Conservation (phyloP, 2,113 vertebrate species). For the Perognathus longimembris region DNA sequence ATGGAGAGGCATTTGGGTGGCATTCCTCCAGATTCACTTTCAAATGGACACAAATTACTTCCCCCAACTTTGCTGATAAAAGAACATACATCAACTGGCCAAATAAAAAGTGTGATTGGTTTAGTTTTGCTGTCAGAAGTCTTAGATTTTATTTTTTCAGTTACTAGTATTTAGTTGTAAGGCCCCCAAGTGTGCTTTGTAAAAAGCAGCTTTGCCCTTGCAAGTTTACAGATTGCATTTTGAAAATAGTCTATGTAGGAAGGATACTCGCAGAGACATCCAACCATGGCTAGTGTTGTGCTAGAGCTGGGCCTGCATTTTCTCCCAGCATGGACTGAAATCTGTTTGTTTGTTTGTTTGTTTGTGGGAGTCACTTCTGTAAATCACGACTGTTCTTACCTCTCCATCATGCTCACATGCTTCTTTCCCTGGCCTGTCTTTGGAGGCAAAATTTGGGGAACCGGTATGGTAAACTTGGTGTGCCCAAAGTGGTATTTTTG, state of each 20-base stretch:
- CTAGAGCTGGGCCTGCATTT: background rate
- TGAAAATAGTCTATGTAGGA: background rate
- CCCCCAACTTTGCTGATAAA: background rate
- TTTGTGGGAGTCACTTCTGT: too few relatives aligned
- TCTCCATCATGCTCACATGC: too few relatives aligned
- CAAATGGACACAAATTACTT: background rate
- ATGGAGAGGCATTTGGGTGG: background rate
- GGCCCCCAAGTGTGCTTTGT: background rate
- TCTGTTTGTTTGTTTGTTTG: too few relatives aligned
- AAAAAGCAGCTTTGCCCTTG: background rate
- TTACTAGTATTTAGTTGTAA: too few relatives aligned
- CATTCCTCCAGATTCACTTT: background rate
- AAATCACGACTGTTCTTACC: too few relatives aligned
- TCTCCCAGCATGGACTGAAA: background rate
- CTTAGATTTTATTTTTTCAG: too few relatives aligned
- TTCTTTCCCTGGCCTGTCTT: background rate
- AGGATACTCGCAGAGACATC: background rate
- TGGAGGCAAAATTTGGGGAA: background rate
- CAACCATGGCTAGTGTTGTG: background rate
- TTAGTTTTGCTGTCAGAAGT: background rate
- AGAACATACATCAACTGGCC: background rate
- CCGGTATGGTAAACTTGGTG: background rate
- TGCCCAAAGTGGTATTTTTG: background rate
- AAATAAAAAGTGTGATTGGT: too few relatives aligned
- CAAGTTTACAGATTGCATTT: background rate